Evolutionary conservation across 2,113 vertebrate species (phyloP).

Genomic region (Cnemophilus loriae): DNA sequence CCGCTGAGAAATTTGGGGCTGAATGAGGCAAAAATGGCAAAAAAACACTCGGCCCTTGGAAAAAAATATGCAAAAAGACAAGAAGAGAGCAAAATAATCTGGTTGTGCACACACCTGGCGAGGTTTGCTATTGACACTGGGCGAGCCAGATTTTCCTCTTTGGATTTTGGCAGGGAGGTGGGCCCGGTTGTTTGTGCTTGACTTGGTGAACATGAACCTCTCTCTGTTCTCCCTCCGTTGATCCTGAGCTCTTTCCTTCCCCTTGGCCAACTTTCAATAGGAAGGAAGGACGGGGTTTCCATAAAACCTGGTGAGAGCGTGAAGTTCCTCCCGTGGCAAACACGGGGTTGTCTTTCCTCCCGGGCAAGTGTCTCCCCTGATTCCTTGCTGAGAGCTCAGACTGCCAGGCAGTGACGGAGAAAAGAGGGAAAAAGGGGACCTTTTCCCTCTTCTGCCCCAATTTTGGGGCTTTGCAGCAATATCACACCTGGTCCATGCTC

Average conservation of each 20-base stretch:
- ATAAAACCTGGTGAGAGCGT: accelerated
- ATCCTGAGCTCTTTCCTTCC: neutral
- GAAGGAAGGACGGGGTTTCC: neutral
- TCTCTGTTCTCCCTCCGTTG: neutral
- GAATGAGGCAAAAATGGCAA: neutral
- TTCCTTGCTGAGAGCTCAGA: neutral
- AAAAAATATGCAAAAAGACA: neutral
- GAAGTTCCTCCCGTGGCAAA: neutral
- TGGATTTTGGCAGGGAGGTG: neutral
- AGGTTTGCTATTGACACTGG: neutral
- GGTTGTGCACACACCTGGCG: neutral
- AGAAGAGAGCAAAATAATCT: conserved; percentile 5
- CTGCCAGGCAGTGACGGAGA: neutral
- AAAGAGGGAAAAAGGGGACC: neutral
- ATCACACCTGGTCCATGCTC: neutral
- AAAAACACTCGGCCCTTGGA: neutral
- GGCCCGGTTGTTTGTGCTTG: neutral
- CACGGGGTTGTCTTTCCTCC: neutral
- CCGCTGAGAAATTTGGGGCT: neutral
- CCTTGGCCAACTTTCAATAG: neutral
- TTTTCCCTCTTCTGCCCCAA: neutral
- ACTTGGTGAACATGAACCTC: neutral
- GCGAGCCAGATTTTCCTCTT: neutral
- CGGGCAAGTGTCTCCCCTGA: neutral
- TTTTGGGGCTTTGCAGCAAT: neutral